These are phyloP conservation scores for Cerastoderma edule DNA, from an alignment of 2,888 invertebrate species.

Conservation along the genomic window DNA sequence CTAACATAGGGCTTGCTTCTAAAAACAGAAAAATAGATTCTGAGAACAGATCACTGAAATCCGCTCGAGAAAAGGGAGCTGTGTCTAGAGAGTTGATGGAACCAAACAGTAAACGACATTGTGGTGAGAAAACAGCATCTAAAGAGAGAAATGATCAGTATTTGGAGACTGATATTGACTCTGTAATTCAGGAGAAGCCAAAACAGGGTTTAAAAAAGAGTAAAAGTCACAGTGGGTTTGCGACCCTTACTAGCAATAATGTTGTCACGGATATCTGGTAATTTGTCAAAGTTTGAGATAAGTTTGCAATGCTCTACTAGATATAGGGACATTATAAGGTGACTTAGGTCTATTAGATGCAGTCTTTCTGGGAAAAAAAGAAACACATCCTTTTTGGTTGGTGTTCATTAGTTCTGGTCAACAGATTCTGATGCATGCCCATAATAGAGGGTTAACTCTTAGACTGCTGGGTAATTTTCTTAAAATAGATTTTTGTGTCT, in stretches of 20 bases:
- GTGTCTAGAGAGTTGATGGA: not conserved
- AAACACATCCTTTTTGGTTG: too few species aligned
- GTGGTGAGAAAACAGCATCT: slow-evolving; percentile 11
- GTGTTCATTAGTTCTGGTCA: too few species aligned
- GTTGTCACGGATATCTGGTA: slow-evolving; percentile 63
- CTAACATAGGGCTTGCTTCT: slow-evolving; percentile 38
- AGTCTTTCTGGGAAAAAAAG: too few species aligned
- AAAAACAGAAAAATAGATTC: slow-evolving; percentile 32
- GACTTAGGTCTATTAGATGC: too few species aligned
- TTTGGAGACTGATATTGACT: slow-evolving; percentile 58
- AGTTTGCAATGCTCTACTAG: too few species aligned
- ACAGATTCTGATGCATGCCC: too few species aligned
- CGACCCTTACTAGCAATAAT: slow-evolving; percentile 26
- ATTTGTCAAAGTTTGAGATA: too few species aligned
- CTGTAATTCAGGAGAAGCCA: slow-evolving; percentile 32
- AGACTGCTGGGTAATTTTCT: too few species aligned
- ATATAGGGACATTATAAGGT: too few species aligned
- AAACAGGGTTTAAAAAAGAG: slow-evolving; percentile 47
- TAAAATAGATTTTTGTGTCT: too few species aligned
- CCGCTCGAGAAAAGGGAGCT: not conserved
- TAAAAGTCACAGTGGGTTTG: slow-evolving; percentile 62
- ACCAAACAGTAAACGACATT: slow-evolving; percentile 32
- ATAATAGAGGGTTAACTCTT: too few species aligned
- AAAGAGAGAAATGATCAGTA: slow-evolving; percentile 37
- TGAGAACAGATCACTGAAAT: not conserved